These are phyloP conservation scores for Thamnaconus septentrionalis DNA, from an alignment of 2,113 vertebrate species.

Conservation along the genomic window DNA sequence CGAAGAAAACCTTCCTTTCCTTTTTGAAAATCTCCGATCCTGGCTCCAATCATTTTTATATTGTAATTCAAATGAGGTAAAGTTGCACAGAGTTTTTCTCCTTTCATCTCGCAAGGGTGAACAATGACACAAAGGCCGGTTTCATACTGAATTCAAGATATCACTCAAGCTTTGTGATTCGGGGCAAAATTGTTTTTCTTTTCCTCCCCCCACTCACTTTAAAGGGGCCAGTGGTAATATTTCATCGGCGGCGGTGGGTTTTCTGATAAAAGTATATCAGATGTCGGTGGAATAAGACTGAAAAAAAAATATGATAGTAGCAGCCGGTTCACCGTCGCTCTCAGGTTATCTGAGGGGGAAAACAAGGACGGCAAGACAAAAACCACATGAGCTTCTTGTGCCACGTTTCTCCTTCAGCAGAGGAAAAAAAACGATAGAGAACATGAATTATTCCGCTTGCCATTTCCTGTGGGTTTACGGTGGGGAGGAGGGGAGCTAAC, in stretches of 20 bases:
- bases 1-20: background rate
- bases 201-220: background rate
- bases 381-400: constrained; percentile 48
- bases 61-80: constrained; percentile 23
- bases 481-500: constrained; percentile 10
- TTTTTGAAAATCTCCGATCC: background rate
- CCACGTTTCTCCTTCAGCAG: constrained; percentile 35
- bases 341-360: constrained; percentile 33
- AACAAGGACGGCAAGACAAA: constrained; percentile 45
- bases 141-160: constrained; percentile 46
- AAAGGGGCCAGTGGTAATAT: constrained; percentile 33
- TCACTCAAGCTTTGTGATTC: too few species aligned
- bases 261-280: constrained; percentile 45
- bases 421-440: constrained; percentile 5
- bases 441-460: constrained; percentile 41
- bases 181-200: too few species aligned
- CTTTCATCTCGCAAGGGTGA: constrained; percentile 31
- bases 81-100: constrained; percentile 13
- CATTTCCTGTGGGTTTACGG: constrained; percentile 40
- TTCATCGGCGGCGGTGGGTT: constrained; percentile 19
- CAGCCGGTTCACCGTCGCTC: constrained; percentile 41
- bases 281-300: constrained; percentile 39
- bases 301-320: constrained; percentile 43
- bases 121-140: constrained; percentile 39
- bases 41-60: background rate